Evolutionary conservation across 2,797 vertebrate genomes (phyloP).

Genomic region (Manis pentadactyla): DNA sequence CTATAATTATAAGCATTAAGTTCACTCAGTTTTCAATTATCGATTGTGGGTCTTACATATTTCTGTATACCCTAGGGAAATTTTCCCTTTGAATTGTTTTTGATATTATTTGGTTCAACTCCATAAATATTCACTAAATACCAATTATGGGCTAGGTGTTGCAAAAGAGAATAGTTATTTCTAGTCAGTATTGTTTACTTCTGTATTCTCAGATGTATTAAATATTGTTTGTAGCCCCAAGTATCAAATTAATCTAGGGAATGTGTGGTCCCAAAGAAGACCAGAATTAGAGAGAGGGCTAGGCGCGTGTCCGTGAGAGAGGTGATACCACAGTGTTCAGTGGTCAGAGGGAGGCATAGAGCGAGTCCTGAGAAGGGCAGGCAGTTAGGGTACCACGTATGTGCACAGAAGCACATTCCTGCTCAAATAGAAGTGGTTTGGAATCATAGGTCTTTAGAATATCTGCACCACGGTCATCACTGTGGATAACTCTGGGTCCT

Average conservation of each 20-base stretch:
- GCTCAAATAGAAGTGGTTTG: not conserved
- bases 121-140: not conserved
- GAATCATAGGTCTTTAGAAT: not conserved
- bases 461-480: not conserved
- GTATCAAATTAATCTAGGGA: not conserved
- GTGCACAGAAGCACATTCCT: not conserved
- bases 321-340: not conserved
- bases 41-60: not conserved
- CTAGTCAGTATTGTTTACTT: not conserved
- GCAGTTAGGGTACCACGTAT: not conserved
- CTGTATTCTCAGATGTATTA: not conserved
- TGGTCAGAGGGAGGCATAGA: not conserved
- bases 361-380: not conserved
- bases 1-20: not conserved
- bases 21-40: not conserved
- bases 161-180: conserved; percentile 39
- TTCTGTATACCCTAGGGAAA: not conserved
- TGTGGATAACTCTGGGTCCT: not conserved
- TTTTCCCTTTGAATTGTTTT: conserved; percentile 30
- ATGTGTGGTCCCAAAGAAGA: not conserved
- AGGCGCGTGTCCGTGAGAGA: not conserved
- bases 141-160: not conserved
- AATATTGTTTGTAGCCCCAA: not conserved
- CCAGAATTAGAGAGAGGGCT: not conserved
- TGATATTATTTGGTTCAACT: not conserved